Percentiles rank a stretch among this genome's conserved stretches.
Evolutionary conservation across 1,140 invertebrate species (phyloP).

Genomic region (Cydia amplana): DNA sequence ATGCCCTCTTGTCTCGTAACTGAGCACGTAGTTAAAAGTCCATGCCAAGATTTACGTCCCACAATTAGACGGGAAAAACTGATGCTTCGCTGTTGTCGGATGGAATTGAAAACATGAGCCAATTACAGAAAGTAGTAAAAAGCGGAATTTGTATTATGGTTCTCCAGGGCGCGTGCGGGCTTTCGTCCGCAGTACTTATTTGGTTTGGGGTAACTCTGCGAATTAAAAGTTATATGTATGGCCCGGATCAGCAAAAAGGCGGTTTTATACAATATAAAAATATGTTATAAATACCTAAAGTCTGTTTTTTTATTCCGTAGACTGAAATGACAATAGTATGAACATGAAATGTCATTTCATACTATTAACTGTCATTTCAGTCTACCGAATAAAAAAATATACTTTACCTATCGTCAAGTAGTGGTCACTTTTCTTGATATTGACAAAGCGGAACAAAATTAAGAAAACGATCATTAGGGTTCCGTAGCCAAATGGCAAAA

Average conservation of each 20-base stretch:
- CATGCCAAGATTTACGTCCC: neutral
- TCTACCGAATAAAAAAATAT: too few species aligned
- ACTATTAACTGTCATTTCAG: too few species aligned
- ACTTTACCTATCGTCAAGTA: neutral
- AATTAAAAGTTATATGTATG: conserved; percentile 19
- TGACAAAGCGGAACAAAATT: neutral
- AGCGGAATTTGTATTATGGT: conserved; percentile 23
- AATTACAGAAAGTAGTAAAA: conserved; percentile 27
- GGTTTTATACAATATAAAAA: neutral
- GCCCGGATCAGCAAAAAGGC: neutral
- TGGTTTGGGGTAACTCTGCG: conserved; percentile 5
- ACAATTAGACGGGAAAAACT: conserved; percentile 23
- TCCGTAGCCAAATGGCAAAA: too few species aligned
- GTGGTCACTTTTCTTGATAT: neutral
- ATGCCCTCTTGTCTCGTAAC: neutral
- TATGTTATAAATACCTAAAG: neutral
- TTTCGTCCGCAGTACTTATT: conserved; percentile 12
- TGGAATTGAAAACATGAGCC: conserved; percentile 26
- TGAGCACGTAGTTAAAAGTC: conserved; percentile 13
- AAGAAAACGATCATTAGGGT: neutral
- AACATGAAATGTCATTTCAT: too few species aligned
- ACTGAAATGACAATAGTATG: too few species aligned
- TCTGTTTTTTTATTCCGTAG: too few species aligned
- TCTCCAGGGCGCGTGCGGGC: conserved; percentile 17
- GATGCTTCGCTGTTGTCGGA: conserved; percentile 17